phyloP scores from a whole-genome alignment of 2,888 invertebrate genomes.

The Amiota minor region DNA sequence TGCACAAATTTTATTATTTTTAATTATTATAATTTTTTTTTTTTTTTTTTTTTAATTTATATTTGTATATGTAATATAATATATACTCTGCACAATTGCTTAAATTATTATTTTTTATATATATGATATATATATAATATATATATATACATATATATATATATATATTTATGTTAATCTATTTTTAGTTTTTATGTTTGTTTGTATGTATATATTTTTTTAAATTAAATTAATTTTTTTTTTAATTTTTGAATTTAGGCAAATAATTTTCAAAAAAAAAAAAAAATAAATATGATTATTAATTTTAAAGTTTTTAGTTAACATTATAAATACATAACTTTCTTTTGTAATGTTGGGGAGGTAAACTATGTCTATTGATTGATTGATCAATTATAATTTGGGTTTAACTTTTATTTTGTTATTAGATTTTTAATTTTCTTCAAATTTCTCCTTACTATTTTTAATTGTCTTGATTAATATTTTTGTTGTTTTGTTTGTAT shows the following conservation, averaged over 20 bases:
- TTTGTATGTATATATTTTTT: no score
- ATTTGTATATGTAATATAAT: slow-evolving; percentile 2
- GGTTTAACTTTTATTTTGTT: no score
- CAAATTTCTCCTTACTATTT: not conserved
- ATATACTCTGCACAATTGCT: slow-evolving; percentile 16
- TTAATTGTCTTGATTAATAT: not conserved
- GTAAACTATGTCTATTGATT: no score
- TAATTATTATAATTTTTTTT: not conserved
- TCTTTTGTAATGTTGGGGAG: not conserved
- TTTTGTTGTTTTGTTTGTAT: not conserved
- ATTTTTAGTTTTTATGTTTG: no score
- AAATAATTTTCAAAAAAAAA: not conserved
- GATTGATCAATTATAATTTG: no score
- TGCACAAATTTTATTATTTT: not conserved
- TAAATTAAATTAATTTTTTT: not conserved
- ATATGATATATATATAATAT: not conserved
- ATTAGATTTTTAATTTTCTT: no score
- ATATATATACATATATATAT: not conserved
- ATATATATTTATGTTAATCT: no score
- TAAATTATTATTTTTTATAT: not conserved
- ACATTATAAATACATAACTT: slow-evolving; percentile 14
- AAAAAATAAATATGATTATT: not conserved
- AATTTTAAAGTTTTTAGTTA: slow-evolving; percentile 34
- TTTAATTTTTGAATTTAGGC: slow-evolving; percentile 16
- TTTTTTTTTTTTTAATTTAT: slow-evolving; percentile 24